phyloP scores from a whole-genome alignment of 1,140 invertebrate genomes.

The Pseudomyrmex sp. region DNA sequence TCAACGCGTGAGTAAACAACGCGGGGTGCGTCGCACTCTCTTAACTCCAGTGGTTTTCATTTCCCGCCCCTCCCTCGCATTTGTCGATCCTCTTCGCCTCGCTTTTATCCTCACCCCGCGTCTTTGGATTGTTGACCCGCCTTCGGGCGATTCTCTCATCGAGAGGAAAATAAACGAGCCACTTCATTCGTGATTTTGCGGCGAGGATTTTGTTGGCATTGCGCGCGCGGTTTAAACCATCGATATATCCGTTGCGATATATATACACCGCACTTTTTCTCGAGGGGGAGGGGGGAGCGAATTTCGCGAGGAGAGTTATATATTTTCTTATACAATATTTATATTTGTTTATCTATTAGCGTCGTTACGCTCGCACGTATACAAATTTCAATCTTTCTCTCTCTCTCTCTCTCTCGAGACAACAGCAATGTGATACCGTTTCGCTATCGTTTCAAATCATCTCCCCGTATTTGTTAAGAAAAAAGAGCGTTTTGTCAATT shows the following conservation, averaged over 20 bases:
- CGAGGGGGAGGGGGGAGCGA: neutral
- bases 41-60: constrained; percentile 67
- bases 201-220: constrained; percentile 67
- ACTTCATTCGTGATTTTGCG: constrained; percentile 69
- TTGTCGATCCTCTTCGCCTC: constrained; percentile 40
- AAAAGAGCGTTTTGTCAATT: neutral
- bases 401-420: no score
- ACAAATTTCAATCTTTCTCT: no score
- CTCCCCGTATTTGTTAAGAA: no score
- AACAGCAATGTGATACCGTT: no score
- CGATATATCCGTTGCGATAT: constrained; percentile 39
- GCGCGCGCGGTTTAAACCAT: neutral
- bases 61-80: constrained; percentile 50
- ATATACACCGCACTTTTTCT: constrained; percentile 7
- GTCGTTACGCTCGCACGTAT: no score
- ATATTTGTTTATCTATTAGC: no score
- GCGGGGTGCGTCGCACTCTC: constrained; percentile 1
- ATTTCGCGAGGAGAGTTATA: neutral
- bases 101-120: constrained; percentile 18
- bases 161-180: constrained; percentile 72
- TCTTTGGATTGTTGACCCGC: constrained; percentile 69
- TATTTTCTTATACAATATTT: constrained; percentile 40
- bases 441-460: no score
- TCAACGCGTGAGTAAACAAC: constrained; percentile 27
- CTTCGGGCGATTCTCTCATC: constrained; percentile 71